phyloP scores from a whole-genome alignment of 2,888 invertebrate genomes.

The Platycnemis pennipes region DNA sequence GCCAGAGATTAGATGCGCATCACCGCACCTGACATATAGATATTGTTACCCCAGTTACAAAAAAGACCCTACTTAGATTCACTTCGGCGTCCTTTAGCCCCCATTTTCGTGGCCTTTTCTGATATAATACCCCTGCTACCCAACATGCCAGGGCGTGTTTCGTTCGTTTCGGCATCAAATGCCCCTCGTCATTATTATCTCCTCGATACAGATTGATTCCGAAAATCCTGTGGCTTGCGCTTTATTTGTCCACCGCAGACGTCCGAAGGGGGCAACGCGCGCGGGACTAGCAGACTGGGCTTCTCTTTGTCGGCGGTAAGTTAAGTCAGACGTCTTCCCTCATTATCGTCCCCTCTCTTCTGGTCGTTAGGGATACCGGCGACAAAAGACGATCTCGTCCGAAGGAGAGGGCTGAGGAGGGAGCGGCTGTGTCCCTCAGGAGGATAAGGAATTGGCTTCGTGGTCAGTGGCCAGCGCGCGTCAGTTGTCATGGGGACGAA shows the following conservation, averaged over 20 bases:
- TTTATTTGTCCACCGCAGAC: conserved; percentile 34
- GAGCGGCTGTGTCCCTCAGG: background rate
- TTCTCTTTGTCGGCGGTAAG: background rate
- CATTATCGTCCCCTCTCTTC: conserved; percentile 27
- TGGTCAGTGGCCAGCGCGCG: background rate
- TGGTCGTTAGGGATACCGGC: conserved; percentile 41
- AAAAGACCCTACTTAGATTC: background rate
- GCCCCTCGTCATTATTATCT: conserved; percentile 40
- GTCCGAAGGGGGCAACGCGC: background rate
- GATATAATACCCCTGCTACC: background rate
- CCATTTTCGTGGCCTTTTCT: background rate
- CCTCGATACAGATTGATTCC: conserved; percentile 49
- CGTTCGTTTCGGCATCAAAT: background rate
- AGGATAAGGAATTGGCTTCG: conserved; percentile 40
- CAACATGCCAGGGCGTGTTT: background rate
- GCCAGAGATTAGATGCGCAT: conserved; percentile 16
- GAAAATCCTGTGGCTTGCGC: background rate
- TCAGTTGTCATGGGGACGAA: conserved; percentile 47
- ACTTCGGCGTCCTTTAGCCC: background rate
- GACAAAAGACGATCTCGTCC: background rate
- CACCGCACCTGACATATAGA: conserved; percentile 4
- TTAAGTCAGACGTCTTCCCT: conserved; percentile 47
- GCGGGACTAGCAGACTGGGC: background rate
- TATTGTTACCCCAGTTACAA: background rate
- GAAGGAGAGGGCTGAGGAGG: background rate